Conservation (phyloP, 2,888 invertebrate genomes). For the Nudaria mundana region DNA sequence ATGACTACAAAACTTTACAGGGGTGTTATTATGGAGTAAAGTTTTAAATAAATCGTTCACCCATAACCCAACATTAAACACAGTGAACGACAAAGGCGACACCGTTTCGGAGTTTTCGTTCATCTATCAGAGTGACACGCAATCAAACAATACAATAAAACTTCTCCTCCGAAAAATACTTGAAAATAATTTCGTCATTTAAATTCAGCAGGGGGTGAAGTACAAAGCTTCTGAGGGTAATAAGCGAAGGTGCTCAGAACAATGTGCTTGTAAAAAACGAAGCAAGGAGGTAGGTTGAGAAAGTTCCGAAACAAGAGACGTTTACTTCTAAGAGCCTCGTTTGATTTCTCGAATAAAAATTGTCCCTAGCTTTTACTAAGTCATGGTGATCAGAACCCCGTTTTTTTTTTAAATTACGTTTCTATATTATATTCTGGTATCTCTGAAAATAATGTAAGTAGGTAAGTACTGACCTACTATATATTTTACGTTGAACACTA, state of each 20-base stretch:
- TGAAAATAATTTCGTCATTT: slow-evolving; percentile 80
- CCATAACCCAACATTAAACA: slow-evolving; percentile 59
- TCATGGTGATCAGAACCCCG: too few species aligned
- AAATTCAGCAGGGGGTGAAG: slow-evolving; percentile 73
- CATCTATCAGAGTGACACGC: slow-evolving; percentile 79
- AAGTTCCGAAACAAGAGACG: slow-evolving; percentile 50
- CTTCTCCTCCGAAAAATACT: slow-evolving; percentile 78
- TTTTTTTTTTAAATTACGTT: too few species aligned
- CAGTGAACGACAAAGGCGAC: slow-evolving; percentile 61
- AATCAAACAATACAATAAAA: slow-evolving; percentile 82
- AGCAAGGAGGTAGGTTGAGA: slow-evolving; percentile 52
- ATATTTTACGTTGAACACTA: too few species aligned
- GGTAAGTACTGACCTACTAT: too few species aligned
- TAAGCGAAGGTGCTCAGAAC: slow-evolving; percentile 62
- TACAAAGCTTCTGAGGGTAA: slow-evolving; percentile 69
- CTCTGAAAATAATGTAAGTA: too few species aligned
- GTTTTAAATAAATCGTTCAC: slow-evolving; percentile 74
- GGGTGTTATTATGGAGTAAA: slow-evolving; percentile 46
- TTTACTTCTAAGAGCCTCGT: slow-evolving; percentile 44
- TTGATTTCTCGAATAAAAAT: slow-evolving; percentile 12
- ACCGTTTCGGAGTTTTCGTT: slow-evolving; percentile 68
- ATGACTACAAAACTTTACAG: slow-evolving; percentile 63
- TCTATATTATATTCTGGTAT: too few species aligned
- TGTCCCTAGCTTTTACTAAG: slow-evolving; percentile 4
- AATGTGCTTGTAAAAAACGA: slow-evolving; percentile 60